Evolutionary conservation across 1,140 invertebrate species (phyloP), one percentile per base, ranked within the genome.

Genomic region (Eulimnadia texana): DNA sequence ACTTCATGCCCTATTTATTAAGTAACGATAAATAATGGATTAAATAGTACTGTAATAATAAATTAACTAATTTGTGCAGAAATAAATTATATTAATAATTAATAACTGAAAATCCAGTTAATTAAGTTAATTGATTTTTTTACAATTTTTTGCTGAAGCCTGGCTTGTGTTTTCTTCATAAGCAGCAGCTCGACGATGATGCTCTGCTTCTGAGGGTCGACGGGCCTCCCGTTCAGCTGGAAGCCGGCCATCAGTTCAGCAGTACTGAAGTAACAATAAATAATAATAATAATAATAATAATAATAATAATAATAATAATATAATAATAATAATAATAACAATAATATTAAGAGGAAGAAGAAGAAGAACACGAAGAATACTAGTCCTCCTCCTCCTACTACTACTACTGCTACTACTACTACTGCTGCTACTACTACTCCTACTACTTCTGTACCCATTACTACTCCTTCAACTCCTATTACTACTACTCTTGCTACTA

Each of bases 161-260:
- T 57, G 1, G 69, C 69, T 63, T 75, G 72, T 50, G 73, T 72
- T 66, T 75, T 74, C 65, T 74, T 75, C 70, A 76, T 70, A 9
- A 73, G 65, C 29, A 74, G 63, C 33, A 75, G 65, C 63, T 74
- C 73, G 16, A 74, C 72, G 28, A 75, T 71, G 25, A 74, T 69
- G 51, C 70, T 71, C 64, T 76, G 75, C 53, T 76, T 76, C 63
- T 72, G 70, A 1, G 71, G 69, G 64, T 72, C 68, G 10, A 75
- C 70, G n/a, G 71, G 67, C 10, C 27, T 13, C 50, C 70, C 65
- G 61, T 69, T 68, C 65, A 70, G 64, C 50, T 67, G 65, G 64
- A 70, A 69, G 3, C 72, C 70, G 60, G 71, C 60, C 61, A 72
- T 67, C 27, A 74, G 58, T 50, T 68, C 67, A 6, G 67, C 66